These are phyloP conservation scores for Chouioia cunea DNA, from an alignment of 2,888 invertebrate species.

Conservation along the genomic window DNA sequence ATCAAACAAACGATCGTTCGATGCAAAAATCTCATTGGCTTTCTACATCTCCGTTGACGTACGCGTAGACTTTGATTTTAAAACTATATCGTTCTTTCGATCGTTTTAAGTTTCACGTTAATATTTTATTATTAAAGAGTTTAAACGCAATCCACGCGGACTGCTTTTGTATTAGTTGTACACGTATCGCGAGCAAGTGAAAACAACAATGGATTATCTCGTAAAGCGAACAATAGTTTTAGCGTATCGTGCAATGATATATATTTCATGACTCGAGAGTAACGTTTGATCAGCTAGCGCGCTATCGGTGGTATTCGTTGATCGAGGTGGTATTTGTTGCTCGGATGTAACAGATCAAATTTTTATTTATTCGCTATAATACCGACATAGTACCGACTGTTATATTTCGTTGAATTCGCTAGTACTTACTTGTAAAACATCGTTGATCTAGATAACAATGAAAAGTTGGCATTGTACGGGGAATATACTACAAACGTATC, in stretches of 20 bases:
- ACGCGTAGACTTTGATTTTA: constrained; percentile 28
- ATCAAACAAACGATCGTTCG: constrained; percentile 18
- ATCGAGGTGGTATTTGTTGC: no score
- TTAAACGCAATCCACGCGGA: constrained; percentile 30
- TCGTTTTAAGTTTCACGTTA: constrained; percentile 41
- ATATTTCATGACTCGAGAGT: no score
- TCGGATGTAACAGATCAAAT: no score
- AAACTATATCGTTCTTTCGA: constrained; percentile 19
- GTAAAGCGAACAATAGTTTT: constrained; percentile 16
- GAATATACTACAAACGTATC: no score
- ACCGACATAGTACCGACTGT: no score
- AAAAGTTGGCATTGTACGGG: no score
- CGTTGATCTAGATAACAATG: no score
- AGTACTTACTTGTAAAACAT: no score
- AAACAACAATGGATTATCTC: not conserved
- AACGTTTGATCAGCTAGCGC: no score
- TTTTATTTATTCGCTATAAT: no score
- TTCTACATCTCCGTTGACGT: constrained; percentile 3
- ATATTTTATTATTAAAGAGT: constrained; percentile 43
- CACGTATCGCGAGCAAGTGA: not conserved
- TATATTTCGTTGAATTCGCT: no score
- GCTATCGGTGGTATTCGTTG: no score
- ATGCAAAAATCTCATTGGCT: constrained; percentile 26
- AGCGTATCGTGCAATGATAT: constrained; percentile 34
- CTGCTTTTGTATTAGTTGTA: constrained; percentile 8